Evolutionary conservation across 2,888 invertebrate genomes (phyloP).

Genomic region (Arenicola marina): DNA sequence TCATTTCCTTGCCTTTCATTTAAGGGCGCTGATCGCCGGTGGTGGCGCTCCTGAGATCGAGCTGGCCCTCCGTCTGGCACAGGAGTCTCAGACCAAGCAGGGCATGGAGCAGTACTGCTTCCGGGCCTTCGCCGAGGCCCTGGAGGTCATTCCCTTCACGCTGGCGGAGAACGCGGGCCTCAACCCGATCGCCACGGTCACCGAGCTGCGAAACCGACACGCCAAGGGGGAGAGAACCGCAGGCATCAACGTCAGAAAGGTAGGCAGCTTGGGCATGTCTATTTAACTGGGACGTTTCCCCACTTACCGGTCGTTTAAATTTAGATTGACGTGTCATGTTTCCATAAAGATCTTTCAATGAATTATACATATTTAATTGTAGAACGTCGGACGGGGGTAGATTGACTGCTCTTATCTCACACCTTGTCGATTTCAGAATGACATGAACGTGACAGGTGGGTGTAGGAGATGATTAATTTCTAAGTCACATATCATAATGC

Average conservation of each 20-base stretch:
- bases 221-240: conserved; percentile 83
- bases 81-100: conserved; percentile 79
- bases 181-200: conserved; percentile 93
- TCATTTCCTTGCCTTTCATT: background rate
- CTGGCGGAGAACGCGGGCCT: conserved; percentile 90
- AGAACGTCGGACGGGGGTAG: background rate
- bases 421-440: too few species aligned
- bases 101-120: conserved; percentile 96
- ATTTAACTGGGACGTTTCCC: too few species aligned
- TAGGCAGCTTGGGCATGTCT: too few species aligned
- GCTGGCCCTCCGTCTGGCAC: conserved; percentile 81
- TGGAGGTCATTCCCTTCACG: conserved; percentile 91
- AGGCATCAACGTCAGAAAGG: conserved; percentile 91
- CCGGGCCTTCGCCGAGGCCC: conserved; percentile 91
- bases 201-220: conserved; percentile 92
- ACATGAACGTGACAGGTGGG: too few species aligned
- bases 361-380: background rate
- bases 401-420: too few species aligned
- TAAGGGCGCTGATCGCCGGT: conserved; percentile 84
- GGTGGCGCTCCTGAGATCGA: conserved; percentile 98
- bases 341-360: background rate
- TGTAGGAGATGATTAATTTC: too few species aligned
- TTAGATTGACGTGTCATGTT: background rate
- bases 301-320: too few species aligned
- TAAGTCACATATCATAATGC: too few species aligned